Evolutionary conservation across 2,797 vertebrate species (phyloP).

Genomic region (Thamnophis elegans): DNA sequence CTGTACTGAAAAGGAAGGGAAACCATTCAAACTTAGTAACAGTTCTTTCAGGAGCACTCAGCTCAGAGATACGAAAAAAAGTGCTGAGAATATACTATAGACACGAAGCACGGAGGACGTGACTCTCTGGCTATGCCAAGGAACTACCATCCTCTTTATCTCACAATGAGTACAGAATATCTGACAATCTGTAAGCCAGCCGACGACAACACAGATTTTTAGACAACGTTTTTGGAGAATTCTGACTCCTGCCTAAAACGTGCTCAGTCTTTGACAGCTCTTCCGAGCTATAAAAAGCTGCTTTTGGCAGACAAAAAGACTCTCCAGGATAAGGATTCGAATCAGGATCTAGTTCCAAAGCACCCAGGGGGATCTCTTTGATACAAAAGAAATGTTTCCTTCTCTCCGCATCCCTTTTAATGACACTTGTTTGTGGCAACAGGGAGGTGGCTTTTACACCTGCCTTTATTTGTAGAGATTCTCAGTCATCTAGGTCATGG

Average conservation of each 20-base stretch:
- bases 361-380: rapidly evolving
- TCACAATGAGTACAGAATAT: background rate
- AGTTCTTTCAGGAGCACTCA: background rate
- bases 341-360: conserved; percentile 6
- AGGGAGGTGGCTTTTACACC: background rate
- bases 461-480: background rate
- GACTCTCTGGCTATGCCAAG: conserved; percentile 3
- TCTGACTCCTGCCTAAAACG: background rate
- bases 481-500: too few relatives aligned
- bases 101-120: background rate
- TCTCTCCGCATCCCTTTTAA: background rate
- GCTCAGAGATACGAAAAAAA: background rate
- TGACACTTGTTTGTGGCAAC: background rate
- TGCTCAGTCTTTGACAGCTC: conserved; percentile 16
- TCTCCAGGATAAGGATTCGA: background rate
- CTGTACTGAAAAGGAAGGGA: background rate
- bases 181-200: background rate
- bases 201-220: background rate
- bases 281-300: background rate
- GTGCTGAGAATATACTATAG: conserved; percentile 10
- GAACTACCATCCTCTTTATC: background rate
- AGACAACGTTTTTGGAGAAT: conserved; percentile 3
- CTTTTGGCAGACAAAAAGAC: background rate
- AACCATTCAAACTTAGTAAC: background rate
- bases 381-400: background rate